Base-by-base conservation (phyloP, 1,140 invertebrate genomes). In the Bathynomus jamesi region DNA sequence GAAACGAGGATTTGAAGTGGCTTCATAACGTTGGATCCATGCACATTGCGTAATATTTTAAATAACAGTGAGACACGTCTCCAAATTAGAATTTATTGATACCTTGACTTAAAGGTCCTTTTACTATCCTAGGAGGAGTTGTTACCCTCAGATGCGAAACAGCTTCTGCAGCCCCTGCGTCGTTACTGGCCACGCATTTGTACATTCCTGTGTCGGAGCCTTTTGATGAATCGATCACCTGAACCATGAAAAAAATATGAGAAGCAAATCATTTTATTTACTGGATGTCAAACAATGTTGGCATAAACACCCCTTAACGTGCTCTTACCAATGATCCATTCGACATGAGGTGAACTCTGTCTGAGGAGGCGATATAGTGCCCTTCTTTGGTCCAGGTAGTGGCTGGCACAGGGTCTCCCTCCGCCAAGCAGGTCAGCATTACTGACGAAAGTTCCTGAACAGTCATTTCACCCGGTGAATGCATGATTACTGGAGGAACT, bases 151-250 rank as follows among this genome's bases (percentile, higher is more conserved):
- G 61, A 24, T 3, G 61, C 3, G 61, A 24, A 8, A 28, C 27
- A 24, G 61, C 61, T 28, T 63, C 61, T 63, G 61, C 61, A 17
- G 61, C 61, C n/a, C 61, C 61, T 63, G 61, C 61, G 61, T 63
- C 61, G 8, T 63, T 63, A 11, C 61, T 63, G 3, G 27, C 61
- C 11, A 63, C 61, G 24, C 61, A 63, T 28, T 63, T 63, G 61
- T 63, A 63, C 2, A 25, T 28, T 2, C 61, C 61, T 11, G 61
- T 28, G 11, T 63, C 61, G 8, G 61, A 63, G 11, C 21, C 61
- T 24, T 28, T 24, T 8, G 61, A 63, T 1, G 61, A 63, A 25
- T 63, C 61, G 11, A 63, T 63, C 24, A 63, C 27, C 61, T 63
- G 2, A 10, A 63, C 13, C 3, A 63, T 25, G 27, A 3, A 24